phyloP scores from a whole-genome alignment of 2,888 invertebrate species.

The Halocaridina rubra region DNA sequence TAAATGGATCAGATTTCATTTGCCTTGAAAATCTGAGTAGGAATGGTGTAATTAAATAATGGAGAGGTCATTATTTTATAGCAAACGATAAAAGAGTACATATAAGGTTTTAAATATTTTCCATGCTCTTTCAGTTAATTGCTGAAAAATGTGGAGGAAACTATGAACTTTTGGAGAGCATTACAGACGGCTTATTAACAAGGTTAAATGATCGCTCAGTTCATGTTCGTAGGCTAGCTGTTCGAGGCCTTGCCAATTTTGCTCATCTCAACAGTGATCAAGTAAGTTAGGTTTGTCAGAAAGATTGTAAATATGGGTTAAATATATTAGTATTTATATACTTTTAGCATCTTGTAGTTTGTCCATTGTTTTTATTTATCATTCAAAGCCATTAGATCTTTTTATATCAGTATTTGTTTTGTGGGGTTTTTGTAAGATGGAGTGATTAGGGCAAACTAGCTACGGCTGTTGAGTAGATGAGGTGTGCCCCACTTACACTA shows the following conservation, averaged over 20 bases:
- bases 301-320: not conserved
- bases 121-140: slow-evolving; percentile 57
- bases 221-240: slow-evolving; percentile 52
- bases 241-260: slow-evolving; percentile 61
- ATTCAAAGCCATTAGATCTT: too few species aligned
- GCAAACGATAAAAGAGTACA: too few species aligned
- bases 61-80: too few species aligned
- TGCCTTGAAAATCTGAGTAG: too few species aligned
- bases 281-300: slow-evolving; percentile 10
- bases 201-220: slow-evolving; percentile 56
- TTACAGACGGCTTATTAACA: slow-evolving; percentile 54
- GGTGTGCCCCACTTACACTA: too few species aligned
- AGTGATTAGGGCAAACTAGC: too few species aligned
- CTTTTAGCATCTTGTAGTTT: not conserved
- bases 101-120: too few species aligned
- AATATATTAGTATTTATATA: not conserved
- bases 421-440: too few species aligned
- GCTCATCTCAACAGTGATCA: slow-evolving; percentile 58
- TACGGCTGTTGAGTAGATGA: too few species aligned
- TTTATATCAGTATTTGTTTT: too few species aligned
- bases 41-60: too few species aligned
- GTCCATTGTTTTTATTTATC: not conserved
- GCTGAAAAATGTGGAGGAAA: slow-evolving; percentile 62
- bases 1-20: too few species aligned
- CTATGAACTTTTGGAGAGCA: slow-evolving; percentile 54